Conservation (phyloP, 2,113 vertebrate species). For the Lamprologus speciosus region DNA sequence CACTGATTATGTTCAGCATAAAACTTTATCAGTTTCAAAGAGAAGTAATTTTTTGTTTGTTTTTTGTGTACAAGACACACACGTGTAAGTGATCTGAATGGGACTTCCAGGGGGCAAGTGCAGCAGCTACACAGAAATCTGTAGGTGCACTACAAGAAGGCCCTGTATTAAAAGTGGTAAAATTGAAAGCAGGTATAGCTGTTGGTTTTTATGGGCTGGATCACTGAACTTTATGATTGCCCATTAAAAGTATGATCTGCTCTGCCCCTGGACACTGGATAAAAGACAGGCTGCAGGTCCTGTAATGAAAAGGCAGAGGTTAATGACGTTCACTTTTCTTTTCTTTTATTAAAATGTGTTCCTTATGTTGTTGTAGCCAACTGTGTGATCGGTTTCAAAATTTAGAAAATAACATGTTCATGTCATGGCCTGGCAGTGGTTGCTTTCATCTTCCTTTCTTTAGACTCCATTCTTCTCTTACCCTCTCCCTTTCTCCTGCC, state of each 20-base stretch:
- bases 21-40: neutral
- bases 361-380: neutral
- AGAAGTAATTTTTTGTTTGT: neutral
- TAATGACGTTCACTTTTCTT: neutral
- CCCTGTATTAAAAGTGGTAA: neutral
- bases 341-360: neutral
- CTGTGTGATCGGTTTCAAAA: neutral
- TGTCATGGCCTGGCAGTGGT: neutral
- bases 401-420: neutral
- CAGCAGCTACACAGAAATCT: neutral
- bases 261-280: neutral
- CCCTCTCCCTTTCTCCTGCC: neutral
- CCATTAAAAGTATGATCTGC: neutral
- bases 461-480: neutral
- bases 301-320: neutral
- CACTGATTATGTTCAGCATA: neutral
- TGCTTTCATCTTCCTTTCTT: neutral
- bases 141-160: neutral
- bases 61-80: neutral
- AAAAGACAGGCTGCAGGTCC: neutral
- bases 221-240: neutral
- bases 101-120: neutral
- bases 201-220: neutral
- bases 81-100: neutral
- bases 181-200: neutral